Conservation (phyloP, 2,113 vertebrate species). For the Neolamprologus kungweensis region DNA sequence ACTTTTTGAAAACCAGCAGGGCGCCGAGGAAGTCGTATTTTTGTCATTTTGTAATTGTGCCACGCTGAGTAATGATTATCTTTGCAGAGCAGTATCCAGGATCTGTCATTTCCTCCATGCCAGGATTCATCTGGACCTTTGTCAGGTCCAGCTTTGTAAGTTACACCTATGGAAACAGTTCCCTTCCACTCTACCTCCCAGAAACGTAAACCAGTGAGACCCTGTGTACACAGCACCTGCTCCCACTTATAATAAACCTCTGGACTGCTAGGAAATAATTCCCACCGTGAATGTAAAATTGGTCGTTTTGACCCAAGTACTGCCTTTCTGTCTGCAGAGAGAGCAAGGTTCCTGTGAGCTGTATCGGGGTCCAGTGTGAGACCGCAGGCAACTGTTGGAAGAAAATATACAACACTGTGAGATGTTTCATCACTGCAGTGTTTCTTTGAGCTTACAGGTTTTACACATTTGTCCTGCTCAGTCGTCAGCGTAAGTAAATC, state of each 20-base stretch:
- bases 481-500: neutral
- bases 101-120: neutral
- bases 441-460: neutral
- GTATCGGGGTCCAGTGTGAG: neutral
- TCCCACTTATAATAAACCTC: neutral
- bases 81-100: neutral
- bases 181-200: neutral
- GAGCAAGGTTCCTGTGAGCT: neutral
- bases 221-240: neutral
- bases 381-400: neutral
- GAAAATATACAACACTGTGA: neutral
- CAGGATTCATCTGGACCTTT: neutral
- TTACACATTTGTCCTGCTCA: neutral
- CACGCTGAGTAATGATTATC: neutral
- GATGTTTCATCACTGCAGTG: neutral
- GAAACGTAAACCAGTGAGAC: accelerated
- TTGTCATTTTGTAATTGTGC: neutral
- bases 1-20: neutral
- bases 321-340: neutral
- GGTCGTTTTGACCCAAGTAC: neutral
- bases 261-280: neutral
- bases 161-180: neutral
- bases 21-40: neutral
- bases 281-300: neutral
- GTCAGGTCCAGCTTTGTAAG: neutral